A percentile compares a stretch with the other conserved stretches of the same genome.
Evolutionary conservation across 2,113 vertebrate species (phyloP).

Genomic region (Zootoca vivipara): DNA sequence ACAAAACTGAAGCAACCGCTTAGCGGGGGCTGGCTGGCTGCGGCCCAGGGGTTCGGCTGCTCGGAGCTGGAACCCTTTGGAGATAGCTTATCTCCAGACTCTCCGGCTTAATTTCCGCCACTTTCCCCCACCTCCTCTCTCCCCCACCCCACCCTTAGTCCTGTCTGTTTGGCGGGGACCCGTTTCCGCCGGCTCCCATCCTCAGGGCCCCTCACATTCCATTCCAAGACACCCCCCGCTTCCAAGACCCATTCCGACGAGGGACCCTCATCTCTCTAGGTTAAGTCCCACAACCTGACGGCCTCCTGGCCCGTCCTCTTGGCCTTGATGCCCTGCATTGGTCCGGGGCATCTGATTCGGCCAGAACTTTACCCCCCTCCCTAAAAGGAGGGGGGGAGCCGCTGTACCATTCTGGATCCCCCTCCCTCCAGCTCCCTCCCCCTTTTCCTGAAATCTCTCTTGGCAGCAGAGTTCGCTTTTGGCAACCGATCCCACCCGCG

Average conservation of each 20-base stretch:
- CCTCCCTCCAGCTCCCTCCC: background rate
- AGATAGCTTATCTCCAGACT: background rate
- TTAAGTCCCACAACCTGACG: background rate
- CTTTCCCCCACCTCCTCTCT: slow-evolving; percentile 35
- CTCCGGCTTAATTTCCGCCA: background rate
- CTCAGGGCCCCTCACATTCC: background rate
- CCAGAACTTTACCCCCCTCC: background rate
- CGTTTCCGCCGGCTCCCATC: background rate
- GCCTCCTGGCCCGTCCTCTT: background rate
- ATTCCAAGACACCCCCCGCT: background rate
- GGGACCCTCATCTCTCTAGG: background rate
- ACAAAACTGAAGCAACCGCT: too few species aligned
- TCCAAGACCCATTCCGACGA: too few species aligned
- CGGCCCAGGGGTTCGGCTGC: background rate
- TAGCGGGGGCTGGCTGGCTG: background rate
- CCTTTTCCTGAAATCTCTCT: slow-evolving; percentile 40
- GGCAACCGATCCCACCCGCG: slow-evolving; percentile 67
- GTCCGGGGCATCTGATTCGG: background rate
- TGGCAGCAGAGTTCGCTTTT: slow-evolving; percentile 60
- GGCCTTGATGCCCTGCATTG: background rate
- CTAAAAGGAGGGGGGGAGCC: background rate
- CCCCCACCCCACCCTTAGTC: slow-evolving; percentile 12
- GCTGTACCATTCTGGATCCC: background rate
- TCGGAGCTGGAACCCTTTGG: slow-evolving; percentile 25
- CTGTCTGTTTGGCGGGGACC: background rate